phyloP scores from a whole-genome alignment of 2,113 vertebrate genomes.

The Actenoides lindsayi region DNA sequence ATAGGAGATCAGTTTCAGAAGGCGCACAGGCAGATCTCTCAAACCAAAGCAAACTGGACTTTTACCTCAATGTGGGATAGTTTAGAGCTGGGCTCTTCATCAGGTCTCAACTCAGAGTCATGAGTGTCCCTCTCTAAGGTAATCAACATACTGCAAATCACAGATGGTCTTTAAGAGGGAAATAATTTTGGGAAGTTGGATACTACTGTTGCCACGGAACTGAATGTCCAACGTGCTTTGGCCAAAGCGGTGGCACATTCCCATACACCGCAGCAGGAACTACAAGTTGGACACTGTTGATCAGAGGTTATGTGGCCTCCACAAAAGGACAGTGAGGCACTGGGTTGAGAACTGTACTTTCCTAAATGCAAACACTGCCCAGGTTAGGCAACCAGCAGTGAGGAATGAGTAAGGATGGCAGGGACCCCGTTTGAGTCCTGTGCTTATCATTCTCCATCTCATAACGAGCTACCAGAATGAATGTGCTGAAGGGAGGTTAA shows the following conservation, averaged over 20 bases:
- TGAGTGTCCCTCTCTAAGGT: neutral
- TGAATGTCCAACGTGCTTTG: neutral
- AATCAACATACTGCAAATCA: neutral
- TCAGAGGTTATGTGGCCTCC: neutral
- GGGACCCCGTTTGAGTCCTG: neutral
- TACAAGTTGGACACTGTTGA: neutral
- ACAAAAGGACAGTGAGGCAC: neutral
- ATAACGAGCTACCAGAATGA: neutral
- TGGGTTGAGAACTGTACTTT: neutral
- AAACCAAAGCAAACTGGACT: neutral
- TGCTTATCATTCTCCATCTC: neutral
- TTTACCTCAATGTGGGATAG: neutral
- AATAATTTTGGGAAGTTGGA: neutral
- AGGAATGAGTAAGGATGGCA: neutral
- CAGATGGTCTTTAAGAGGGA: neutral
- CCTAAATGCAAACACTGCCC: neutral
- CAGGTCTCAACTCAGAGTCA: neutral
- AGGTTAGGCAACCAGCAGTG: neutral
- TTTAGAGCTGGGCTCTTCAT: neutral
- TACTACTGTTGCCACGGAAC: neutral
- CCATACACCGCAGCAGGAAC: neutral
- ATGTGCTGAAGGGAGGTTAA: neutral
- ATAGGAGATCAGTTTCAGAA: neutral
- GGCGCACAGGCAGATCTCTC: neutral
- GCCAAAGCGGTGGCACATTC: neutral